Evolutionary conservation across 2,113 vertebrate species (phyloP), one percentile per base, ranked within the genome.

Genomic region (Pteropus alecto): DNA sequence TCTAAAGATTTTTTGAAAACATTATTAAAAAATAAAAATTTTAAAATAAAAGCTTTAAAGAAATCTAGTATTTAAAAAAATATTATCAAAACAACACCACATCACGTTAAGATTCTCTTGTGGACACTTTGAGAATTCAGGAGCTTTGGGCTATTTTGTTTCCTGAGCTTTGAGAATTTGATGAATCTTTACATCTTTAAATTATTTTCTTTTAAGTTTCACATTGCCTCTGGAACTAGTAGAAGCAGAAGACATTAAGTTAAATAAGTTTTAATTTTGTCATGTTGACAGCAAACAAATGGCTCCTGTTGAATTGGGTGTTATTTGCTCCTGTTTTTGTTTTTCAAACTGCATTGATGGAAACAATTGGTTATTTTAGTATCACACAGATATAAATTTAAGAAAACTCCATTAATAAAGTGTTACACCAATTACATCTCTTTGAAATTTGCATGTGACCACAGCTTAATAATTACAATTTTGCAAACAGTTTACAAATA

Each of bases 351-450:
- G 58, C 90, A 63, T 38, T 41, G 54, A 87, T 83, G n/a, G 77
- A 79, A 95, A 85, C n/a, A 70, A 97, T 68, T 76, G 67, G 48
- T 67, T 79, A 70, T 84, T 95, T 74, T 56, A 96, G 41, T 33
- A 92, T 48, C 28, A 73, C 8, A 19, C 2, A 81, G 30, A 73
- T 48, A 33, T 6, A 82, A 77, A 81, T 33, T 61, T 92, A 61
- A 60, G 9, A 51, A 96, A 92, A 63, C 21, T 70, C 14, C 78
- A 71, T 65, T 84, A 77, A 77, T 56, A 51, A 94, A 68, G 38
- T 6, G 22, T 67, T 54, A 43, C 4, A 48, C 24, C 54, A 76
- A 51, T 65, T 88, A 67, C 7, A 43, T 70, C 71, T 95, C n/a
- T 79, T 83, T 28, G 58, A 90, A 92, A 90, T 76, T 12, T 89